Conservation (phyloP, 2,797 vertebrate genomes). For the Typhlichthys subterraneus region DNA sequence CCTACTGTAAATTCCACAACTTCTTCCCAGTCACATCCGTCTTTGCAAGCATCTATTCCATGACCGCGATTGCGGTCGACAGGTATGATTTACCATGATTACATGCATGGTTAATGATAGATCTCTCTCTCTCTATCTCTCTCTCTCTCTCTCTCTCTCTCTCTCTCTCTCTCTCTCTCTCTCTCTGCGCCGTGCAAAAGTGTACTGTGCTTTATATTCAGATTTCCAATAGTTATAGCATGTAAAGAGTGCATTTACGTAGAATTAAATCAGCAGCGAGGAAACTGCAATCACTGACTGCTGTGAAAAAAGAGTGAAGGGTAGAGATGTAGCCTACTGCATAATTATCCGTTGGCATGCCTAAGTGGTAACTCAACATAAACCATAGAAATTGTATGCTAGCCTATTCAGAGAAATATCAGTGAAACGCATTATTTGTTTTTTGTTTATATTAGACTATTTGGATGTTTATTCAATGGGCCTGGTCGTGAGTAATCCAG, state of each 20-base stretch:
- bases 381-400: too few species aligned
- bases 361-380: too few species aligned
- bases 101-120: neutral
- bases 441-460: too few species aligned
- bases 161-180: neutral
- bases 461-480: too few species aligned
- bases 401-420: too few species aligned
- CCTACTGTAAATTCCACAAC: slow-evolving; percentile 98
- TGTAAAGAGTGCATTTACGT: neutral
- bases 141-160: neutral
- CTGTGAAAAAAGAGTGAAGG: too few species aligned
- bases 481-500: too few species aligned
- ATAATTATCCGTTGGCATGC: too few species aligned
- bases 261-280: too few species aligned
- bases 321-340: too few species aligned
- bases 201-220: neutral
- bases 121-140: neutral
- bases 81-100: slow-evolving; percentile 78
- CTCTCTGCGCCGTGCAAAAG: neutral
- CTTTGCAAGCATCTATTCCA: slow-evolving; percentile 98
- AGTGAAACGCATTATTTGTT: too few species aligned
- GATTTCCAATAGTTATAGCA: neutral
- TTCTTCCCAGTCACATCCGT: slow-evolving; percentile 96
- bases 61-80: slow-evolving; percentile 97
- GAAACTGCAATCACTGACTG: too few species aligned